Evolutionary conservation across 2,113 vertebrate genomes (phyloP), one percentile per base, ranked within the genome.

Genomic region (Herpetotheres cachinnans): DNA sequence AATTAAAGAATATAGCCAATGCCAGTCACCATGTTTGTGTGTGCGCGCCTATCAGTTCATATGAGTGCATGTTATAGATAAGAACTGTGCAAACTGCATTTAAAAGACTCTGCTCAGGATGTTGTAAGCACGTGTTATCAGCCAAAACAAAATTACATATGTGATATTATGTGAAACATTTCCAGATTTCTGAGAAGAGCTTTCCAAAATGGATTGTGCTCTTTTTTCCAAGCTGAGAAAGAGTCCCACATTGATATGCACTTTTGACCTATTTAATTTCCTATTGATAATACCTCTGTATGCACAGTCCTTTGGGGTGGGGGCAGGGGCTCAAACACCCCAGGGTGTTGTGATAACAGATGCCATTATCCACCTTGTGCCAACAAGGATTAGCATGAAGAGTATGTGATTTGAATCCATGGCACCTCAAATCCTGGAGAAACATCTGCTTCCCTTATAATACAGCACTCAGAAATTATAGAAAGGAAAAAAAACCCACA

Each of bases 381-480:
- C 94, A 94, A 34, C 83, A 91, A 96, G 90, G 92, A 97, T 94
- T 95, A 97, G 89, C 85, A 56, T 96, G 95, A 96, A 92, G 95
- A 83, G 65, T 46, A 94, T 97, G 94, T 95, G 67, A 96, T 94
- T 59, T 96, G 91, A 97, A 95, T 95, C 93, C 77, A 81, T 9
- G 86, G 80, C 85, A 96, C 76, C 83, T 95, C 79, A 17, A 78
- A 96, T 94, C 40, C 78, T 92, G 82, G 21, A 91, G 79, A 96
- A 96, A 97, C 93, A 95, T 96, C 89, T 90, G 77, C 77, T 97
- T 97, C 81, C 82, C n/a, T 83, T 86, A 65, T 32, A 92, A 56
- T 20, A 71, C 25, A 65, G 50, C 79, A 80, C 66, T 85, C 25
- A 11, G 56, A 82, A 95, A 91, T 47, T 56, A 50, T 24, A 86